Conservation (phyloP, 2,113 vertebrate species). For the Mesembrinibis cayennensis region DNA sequence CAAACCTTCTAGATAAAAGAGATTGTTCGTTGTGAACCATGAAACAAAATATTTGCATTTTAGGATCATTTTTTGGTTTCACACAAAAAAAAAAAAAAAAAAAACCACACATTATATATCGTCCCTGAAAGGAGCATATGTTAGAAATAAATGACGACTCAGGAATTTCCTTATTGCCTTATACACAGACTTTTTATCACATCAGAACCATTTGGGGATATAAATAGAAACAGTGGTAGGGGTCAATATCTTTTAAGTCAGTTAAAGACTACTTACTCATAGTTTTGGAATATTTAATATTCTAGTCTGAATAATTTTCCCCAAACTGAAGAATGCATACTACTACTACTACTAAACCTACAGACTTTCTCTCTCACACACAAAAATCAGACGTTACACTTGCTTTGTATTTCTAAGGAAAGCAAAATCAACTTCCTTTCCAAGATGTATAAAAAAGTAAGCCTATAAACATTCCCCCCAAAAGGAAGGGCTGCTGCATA, state of each 20-base stretch:
- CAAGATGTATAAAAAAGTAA: not conserved
- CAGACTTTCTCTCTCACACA: not conserved
- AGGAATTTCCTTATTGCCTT: not conserved
- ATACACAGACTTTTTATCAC: not conserved
- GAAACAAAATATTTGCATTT: not conserved
- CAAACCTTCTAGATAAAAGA: not conserved
- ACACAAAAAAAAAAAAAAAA: too few relatives aligned
- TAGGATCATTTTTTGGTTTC: not conserved
- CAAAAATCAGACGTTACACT: not conserved
- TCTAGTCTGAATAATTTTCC: not conserved
- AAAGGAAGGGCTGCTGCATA: slow-evolving; percentile 41
- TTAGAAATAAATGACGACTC: not conserved
- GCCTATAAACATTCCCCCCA: not conserved
- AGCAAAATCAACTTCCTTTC: slow-evolving; percentile 22
- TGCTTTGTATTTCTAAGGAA: not conserved
- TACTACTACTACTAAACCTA: not conserved
- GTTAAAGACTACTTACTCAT: not conserved
- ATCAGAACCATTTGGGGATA: not conserved
- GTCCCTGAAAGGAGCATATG: not conserved
- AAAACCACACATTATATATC: not conserved
- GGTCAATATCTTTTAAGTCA: not conserved
- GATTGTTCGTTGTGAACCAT: not conserved
- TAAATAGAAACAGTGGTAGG: not conserved
- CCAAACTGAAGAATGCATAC: not conserved
- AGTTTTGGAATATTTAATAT: not conserved